Evolutionary conservation across 1,140 invertebrate species (phyloP), one percentile per base, ranked within the genome.

Genomic region (Heliconius hermathena): DNA sequence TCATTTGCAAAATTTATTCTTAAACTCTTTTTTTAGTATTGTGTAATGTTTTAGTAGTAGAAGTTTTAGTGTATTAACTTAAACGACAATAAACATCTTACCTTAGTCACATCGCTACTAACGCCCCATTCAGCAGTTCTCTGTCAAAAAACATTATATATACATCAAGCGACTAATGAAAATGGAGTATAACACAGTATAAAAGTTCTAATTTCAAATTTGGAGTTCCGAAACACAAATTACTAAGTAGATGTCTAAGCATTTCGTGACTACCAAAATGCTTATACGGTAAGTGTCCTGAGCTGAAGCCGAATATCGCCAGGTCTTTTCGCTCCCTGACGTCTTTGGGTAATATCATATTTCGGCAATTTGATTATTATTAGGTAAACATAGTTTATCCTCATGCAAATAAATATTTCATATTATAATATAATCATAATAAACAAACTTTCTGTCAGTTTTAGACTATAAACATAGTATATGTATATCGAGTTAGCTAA

Each of bases 61-160:
- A 13, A 41, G 3, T 41, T 46, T 11, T 13, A 46, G 1, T 46
- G 13, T 38, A 73, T 71, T 66, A 33, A 54, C n/a, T n/a, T 71
- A 9, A 38, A 46, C 11, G 52, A 74, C 3, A 8, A 75, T 57
- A 16, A 72, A 22, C 6, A 29, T 80, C 79, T 79, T 85, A 93
- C 91, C 86, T 89, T 90, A 49, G 80, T 77, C 1, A 90, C 83
- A 52, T 93, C 92, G 16, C 81, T 81, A 81, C 91, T 93, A 3
- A 93, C 91, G 33, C 81, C 81, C 92, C 92, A 93, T 66, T 84
- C 81, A 2, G 49, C 76, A 13, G 90, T 93, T 81, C 91, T 88
- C 92, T 93, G 85, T 73, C 26, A 57, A 74, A 77, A 78, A 46
- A 26, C 54, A 57, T 36, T 33, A 60, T n/a, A 22, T 60, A 60